Evolutionary conservation across 2,113 vertebrate genomes (phyloP).

Genomic region (Phocoena phocoena): DNA sequence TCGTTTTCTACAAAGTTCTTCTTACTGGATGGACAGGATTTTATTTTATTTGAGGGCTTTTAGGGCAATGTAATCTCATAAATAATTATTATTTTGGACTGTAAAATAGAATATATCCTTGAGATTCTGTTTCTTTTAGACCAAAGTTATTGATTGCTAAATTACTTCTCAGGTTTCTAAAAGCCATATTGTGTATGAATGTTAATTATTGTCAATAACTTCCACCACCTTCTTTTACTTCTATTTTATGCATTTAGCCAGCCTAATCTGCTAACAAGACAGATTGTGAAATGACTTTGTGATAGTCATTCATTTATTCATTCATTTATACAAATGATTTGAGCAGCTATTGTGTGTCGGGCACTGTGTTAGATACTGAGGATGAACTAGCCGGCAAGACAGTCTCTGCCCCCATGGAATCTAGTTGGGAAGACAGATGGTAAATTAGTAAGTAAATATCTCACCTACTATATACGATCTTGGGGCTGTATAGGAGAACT

Average conservation of each 20-base stretch:
- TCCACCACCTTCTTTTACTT: background rate
- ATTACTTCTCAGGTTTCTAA: background rate
- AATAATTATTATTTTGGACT: conserved; percentile 23
- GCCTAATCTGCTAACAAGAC: background rate
- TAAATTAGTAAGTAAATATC: background rate
- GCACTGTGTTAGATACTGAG: background rate
- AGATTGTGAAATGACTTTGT: background rate
- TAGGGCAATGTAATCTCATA: background rate
- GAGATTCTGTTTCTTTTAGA: conserved; percentile 22
- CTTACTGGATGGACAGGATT: background rate
- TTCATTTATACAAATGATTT: background rate
- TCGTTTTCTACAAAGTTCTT: conserved; percentile 38
- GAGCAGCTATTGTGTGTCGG: background rate
- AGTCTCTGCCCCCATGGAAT: background rate
- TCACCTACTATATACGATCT: background rate
- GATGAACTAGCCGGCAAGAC: background rate
- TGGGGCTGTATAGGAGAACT: background rate
- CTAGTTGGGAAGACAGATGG: background rate
- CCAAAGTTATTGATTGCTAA: conserved; percentile 1
- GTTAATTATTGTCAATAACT: background rate
- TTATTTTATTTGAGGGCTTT: conserved; percentile 22
- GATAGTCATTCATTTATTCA: background rate
- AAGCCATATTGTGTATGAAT: background rate
- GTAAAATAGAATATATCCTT: background rate
- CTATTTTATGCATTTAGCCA: background rate